A percentile compares a stretch with the other conserved stretches of the same genome.
phyloP scores from a whole-genome alignment of 2,888 invertebrate genomes.

The Dione vanillae region DNA sequence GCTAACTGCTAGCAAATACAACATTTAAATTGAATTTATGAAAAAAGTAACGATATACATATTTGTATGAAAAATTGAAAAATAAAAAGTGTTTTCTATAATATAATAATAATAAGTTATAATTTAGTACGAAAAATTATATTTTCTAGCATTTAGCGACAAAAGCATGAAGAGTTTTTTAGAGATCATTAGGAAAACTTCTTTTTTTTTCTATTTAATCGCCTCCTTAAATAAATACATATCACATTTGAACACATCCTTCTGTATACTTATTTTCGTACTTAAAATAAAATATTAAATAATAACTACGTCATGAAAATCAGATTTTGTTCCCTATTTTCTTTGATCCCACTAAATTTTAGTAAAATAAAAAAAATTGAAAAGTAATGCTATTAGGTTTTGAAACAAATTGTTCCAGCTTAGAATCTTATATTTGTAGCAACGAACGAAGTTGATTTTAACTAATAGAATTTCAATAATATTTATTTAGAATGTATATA shows the following conservation, averaged over 20 bases:
- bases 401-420: not conserved
- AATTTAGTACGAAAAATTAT: conserved; percentile 35
- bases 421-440: conserved; percentile 6
- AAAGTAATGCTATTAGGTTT: too few relatives aligned
- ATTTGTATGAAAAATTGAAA: not conserved
- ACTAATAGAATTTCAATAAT: conserved; percentile 11
- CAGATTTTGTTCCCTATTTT: conserved; percentile 49
- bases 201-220: conserved; percentile 60
- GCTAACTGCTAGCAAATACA: conserved; percentile 45
- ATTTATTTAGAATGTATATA: not conserved
- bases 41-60: not conserved
- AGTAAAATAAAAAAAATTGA: conserved; percentile 13
- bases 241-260: conserved; percentile 84
- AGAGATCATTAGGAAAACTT: conserved; percentile 84
- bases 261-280: conserved; percentile 66
- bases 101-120: not conserved
- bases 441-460: conserved; percentile 10
- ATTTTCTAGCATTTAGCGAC: conserved; percentile 53
- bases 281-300: conserved; percentile 54
- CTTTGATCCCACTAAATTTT: conserved; percentile 27
- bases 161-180: conserved; percentile 78
- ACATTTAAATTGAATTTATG: conserved; percentile 12
- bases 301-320: conserved; percentile 49
- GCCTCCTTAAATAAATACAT: conserved; percentile 78
- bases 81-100: not conserved